Percentiles rank a stretch among this genome's conserved stretches.
These are phyloP conservation scores for Leucophenga maculata DNA, from an alignment of 2,888 invertebrate genomes.

Conservation along the genomic window DNA sequence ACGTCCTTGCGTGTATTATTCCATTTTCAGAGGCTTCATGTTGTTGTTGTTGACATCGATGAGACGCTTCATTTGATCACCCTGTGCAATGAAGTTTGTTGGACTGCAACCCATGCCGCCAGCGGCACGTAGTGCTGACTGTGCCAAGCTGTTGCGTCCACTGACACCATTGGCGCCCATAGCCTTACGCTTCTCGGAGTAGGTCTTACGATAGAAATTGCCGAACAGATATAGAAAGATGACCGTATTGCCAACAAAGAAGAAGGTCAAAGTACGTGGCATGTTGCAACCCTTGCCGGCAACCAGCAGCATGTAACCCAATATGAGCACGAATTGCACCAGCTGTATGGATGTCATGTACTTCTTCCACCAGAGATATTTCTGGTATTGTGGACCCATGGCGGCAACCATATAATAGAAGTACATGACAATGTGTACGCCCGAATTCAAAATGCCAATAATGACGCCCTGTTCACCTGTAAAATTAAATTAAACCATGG, in stretches of 20 bases:
- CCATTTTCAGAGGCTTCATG: conserved; percentile 61
- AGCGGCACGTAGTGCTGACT: conserved; percentile 62
- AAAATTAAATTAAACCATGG: background rate
- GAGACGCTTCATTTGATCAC: conserved; percentile 65
- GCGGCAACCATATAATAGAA: conserved; percentile 74
- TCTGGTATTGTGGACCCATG: conserved; percentile 73
- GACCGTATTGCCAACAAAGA: conserved; percentile 74
- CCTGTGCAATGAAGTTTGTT: conserved; percentile 54
- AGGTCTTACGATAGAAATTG: conserved; percentile 76
- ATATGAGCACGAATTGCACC: conserved; percentile 79
- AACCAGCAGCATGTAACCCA: conserved; percentile 75
- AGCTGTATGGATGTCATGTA: conserved; percentile 74
- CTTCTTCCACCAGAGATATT: conserved; percentile 75
- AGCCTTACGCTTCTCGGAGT: conserved; percentile 67
- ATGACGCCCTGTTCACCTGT: conserved; percentile 73
- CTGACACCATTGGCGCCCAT: conserved; percentile 41
- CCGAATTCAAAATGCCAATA: conserved; percentile 73
- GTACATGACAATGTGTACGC: conserved; percentile 75
- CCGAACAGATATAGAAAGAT: conserved; percentile 77
- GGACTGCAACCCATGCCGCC: conserved; percentile 67
- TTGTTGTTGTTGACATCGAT: conserved; percentile 68
- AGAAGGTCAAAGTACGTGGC: conserved; percentile 75
- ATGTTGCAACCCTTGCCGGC: conserved; percentile 75
- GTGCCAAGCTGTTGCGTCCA: conserved; percentile 48
- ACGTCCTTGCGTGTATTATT: conserved; percentile 45